These are phyloP conservation scores for Bergia puertoricense DNA, from an alignment of 92 coral and sea anemone species.

Conservation along the genomic window DNA sequence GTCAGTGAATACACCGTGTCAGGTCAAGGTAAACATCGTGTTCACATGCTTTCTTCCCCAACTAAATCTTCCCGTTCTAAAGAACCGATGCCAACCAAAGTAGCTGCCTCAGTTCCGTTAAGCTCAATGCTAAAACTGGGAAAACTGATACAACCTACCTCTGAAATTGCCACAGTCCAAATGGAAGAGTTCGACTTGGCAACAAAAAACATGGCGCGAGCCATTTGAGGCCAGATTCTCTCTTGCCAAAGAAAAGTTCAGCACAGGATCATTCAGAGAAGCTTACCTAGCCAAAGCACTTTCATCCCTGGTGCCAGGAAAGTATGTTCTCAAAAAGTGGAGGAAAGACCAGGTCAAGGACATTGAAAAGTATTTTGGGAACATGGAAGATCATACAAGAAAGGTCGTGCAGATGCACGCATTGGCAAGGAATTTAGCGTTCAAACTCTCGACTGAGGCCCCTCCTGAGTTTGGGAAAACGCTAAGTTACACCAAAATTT, in stretches of 20 bases:
- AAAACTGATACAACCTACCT: constrained; percentile 55
- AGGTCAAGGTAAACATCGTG: too few species aligned
- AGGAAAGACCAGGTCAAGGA: constrained; percentile 52
- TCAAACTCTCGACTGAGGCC: background rate
- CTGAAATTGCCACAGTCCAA: constrained; percentile 56
- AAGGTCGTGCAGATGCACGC: constrained; percentile 30
- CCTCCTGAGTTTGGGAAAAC: constrained; percentile 8
- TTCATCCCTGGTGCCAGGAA: constrained; percentile 58
- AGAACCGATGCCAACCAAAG: constrained; percentile 42
- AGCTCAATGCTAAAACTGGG: constrained; percentile 67
- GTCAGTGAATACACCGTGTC: too few species aligned
- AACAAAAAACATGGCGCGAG: constrained; percentile 54
- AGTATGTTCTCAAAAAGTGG: constrained; percentile 65
- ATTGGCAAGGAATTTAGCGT: constrained; percentile 18
- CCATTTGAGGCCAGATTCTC: constrained; percentile 66
- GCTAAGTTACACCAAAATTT: background rate
- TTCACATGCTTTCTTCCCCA: too few species aligned
- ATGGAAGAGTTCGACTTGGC: constrained; percentile 61
- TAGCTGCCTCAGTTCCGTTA: constrained; percentile 62
- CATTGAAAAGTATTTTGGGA: constrained; percentile 54
- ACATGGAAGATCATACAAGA: constrained; percentile 44
- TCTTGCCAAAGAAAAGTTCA: constrained; percentile 58
- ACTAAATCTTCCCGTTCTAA: too few species aligned
- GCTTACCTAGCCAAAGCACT: constrained; percentile 59
- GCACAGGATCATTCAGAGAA: constrained; percentile 65